These are phyloP conservation scores for Olivierus martensii DNA, from an alignment of 1,140 invertebrate genomes.

Conservation along the genomic window DNA sequence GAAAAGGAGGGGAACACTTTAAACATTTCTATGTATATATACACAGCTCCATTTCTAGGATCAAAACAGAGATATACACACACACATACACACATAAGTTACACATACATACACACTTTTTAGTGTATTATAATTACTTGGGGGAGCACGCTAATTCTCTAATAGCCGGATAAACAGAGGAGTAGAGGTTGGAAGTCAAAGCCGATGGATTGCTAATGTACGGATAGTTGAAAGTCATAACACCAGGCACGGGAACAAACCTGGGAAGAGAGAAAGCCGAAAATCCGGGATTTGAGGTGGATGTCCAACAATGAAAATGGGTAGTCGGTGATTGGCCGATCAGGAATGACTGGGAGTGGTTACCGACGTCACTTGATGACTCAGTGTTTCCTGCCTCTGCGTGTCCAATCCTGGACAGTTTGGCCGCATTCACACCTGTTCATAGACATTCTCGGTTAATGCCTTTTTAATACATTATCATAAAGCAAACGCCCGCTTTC, in stretches of 20 bases:
- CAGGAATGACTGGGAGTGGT: neutral
- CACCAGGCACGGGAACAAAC: neutral
- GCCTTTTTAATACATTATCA: neutral
- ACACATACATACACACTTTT: no score
- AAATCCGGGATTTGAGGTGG: neutral
- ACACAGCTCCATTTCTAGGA: no score
- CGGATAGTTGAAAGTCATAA: neutral
- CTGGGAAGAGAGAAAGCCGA: constrained; percentile 3
- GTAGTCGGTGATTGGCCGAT: neutral
- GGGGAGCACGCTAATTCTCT: neutral
- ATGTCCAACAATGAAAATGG: neutral
- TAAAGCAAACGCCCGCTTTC: neutral
- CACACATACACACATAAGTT: no score
- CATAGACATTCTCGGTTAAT: neutral
- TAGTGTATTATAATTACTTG: no score
- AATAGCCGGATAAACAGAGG: neutral
- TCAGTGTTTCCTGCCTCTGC: neutral
- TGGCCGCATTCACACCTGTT: neutral
- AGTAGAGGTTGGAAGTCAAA: neutral
- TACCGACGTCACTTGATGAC: neutral
- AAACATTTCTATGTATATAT: no score
- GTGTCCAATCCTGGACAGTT: neutral
- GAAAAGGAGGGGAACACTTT: no score
- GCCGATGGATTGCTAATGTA: neutral
- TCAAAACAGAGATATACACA: no score